Evolutionary conservation across 2,113 vertebrate genomes (phyloP), one percentile per base, ranked within the genome.

Genomic region (Aegypius monachus): DNA sequence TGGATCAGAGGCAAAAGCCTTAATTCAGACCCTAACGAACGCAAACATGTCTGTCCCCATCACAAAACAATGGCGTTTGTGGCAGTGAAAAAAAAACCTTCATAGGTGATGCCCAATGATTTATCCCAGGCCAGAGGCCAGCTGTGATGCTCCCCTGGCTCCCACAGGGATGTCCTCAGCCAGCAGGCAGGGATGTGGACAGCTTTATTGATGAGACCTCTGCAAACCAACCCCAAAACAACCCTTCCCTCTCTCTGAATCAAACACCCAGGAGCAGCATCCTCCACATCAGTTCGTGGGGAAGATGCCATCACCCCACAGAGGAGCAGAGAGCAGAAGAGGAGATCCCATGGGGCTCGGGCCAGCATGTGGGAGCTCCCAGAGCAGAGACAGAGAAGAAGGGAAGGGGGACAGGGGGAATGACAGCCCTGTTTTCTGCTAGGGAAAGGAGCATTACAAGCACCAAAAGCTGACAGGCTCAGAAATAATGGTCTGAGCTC

Each of bases 401-500:
- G 65, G 73, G 21, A 63, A 59, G 47, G 20, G 19, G 36, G 8
- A 5, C 11, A 3, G 50, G 18, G 31, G n/a, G 27, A 16, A 7
- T 0, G 7, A 50, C 9, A 58, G n/a, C 25, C 22, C 42, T 22
- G 12, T 23, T 59, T 74, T 36, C 81, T 63, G 52, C 42, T 11
- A 20, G 78, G 92, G 70, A 42, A 83, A 93, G 63, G 81, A 96
- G 84, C 63, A 78, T 88, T 86, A 84, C 89, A 88, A 78, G 72
- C 94, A 63, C 59, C 88, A 91, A 85, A 97, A 88, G 94, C 97
- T 97, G 96, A 88, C 96, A 96, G 93, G 93, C 97, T 97, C 88
- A 88, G 94, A 96, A 98, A 96, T 97, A 98, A 98, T 83, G 86
- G 96, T 73, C 96, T 61, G 78, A 96, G 90, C 97, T 98, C 67